A percentile compares a stretch with the other conserved stretches of the same genome.
These are phyloP conservation scores for Takifugu flavidus DNA, from an alignment of 2,113 vertebrate species.

Conservation along the genomic window DNA sequence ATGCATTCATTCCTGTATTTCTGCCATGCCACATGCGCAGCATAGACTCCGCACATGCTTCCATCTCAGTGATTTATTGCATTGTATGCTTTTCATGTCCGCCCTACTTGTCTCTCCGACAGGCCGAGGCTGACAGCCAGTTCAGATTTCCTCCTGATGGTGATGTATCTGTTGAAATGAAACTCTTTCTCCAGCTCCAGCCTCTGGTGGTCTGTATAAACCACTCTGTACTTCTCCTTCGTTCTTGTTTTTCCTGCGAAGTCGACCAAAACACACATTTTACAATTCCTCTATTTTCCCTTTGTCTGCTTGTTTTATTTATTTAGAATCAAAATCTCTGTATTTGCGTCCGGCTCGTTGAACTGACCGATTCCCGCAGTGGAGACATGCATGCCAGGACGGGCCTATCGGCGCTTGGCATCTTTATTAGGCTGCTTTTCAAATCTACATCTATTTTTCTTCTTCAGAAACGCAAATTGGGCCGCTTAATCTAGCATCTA, in stretches of 20 bases:
- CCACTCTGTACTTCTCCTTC: conserved; percentile 95
- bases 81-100: neutral
- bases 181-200: conserved; percentile 96
- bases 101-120: conserved; percentile 92
- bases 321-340: too few relatives aligned
- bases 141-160: conserved; percentile 90
- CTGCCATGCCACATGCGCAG: neutral
- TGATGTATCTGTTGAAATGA: conserved; percentile 95
- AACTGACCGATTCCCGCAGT: conserved; percentile 26
- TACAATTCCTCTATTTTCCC: neutral
- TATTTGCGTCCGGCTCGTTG: neutral
- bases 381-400: conserved; percentile 41
- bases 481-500: conserved; percentile 78
- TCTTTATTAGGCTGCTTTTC: conserved; percentile 44
- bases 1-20: too few relatives aligned
- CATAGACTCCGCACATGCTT: neutral
- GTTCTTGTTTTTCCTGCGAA: conserved; percentile 91
- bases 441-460: conserved; percentile 47
- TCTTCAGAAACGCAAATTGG: conserved; percentile 60
- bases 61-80: neutral
- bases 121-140: conserved; percentile 89
- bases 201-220: conserved; percentile 94
- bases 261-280: neutral
- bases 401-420: conserved; percentile 44
- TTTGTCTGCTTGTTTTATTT: neutral